These are phyloP conservation scores for Cryptocheilus praepositus DNA, from an alignment of 2,888 invertebrate species.

Conservation along the genomic window DNA sequence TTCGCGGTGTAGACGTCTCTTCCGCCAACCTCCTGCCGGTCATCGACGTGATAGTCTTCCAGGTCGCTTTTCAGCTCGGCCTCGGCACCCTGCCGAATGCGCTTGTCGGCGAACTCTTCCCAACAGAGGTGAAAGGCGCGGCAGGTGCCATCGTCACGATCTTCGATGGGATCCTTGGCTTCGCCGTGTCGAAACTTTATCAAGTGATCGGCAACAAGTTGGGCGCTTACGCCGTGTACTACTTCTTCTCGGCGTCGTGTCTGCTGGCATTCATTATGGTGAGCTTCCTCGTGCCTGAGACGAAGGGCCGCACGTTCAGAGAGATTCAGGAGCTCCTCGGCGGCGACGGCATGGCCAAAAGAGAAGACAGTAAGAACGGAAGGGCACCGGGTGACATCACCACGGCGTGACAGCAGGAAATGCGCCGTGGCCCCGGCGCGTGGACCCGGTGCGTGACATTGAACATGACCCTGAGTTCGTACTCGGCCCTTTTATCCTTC, in stretches of 20 bases:
- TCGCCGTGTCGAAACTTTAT: slow-evolving; percentile 67
- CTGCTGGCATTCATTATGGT: slow-evolving; percentile 65
- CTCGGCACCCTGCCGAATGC: slow-evolving; percentile 70
- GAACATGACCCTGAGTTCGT: too few species aligned
- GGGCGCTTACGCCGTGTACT: slow-evolving; percentile 61
- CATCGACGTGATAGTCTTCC: slow-evolving; percentile 65
- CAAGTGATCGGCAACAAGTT: slow-evolving; percentile 60
- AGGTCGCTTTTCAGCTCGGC: slow-evolving; percentile 68
- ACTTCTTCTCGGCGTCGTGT: slow-evolving; percentile 65
- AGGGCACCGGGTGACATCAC: background rate
- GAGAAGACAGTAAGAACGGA: slow-evolving; percentile 7
- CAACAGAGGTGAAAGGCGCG: slow-evolving; percentile 67
- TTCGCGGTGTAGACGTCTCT: slow-evolving; percentile 51
- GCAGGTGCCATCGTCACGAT: slow-evolving; percentile 68
- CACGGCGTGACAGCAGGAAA: slow-evolving; percentile 25
- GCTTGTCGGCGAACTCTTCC: slow-evolving; percentile 69
- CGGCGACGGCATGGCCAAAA: background rate
- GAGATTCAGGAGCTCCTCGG: slow-evolving; percentile 66
- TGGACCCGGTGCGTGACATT: slow-evolving; percentile 11
- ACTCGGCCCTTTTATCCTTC: too few species aligned
- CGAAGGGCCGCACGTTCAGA: slow-evolving; percentile 67
- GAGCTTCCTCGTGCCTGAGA: slow-evolving; percentile 65
- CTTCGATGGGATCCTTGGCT: slow-evolving; percentile 68
- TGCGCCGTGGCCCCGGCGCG: background rate
- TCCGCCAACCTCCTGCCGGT: slow-evolving; percentile 64